Conservation (phyloP, 2,797 vertebrate species). For the Potorous gilbertii region DNA sequence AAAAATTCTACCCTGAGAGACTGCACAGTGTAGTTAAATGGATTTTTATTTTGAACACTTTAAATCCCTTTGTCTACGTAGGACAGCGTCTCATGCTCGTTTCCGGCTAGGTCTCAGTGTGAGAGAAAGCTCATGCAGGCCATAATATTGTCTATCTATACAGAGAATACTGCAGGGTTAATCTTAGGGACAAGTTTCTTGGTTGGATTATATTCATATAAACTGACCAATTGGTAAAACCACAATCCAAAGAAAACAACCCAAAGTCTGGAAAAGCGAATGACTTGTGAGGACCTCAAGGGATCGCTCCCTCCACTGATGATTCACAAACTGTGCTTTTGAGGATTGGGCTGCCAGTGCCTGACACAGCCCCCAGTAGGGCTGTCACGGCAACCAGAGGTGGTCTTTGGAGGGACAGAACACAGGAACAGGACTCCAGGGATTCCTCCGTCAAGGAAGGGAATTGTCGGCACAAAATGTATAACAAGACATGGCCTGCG, state of each 20-base stretch:
- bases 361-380: accelerated
- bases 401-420: neutral
- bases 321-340: constrained; percentile 25
- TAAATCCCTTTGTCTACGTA: constrained; percentile 45
- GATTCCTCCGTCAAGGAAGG: neutral
- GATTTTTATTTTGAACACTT: constrained; percentile 68
- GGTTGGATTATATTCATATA: constrained; percentile 56
- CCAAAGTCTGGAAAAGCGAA: constrained; percentile 32
- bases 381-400: neutral
- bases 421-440: neutral
- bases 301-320: neutral
- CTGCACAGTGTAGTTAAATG: neutral
- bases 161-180: constrained; percentile 24
- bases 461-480: neutral
- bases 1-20: neutral
- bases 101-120: constrained; percentile 9
- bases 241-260: constrained; percentile 34
- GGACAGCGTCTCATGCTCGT: constrained; percentile 65
- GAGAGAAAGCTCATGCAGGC: constrained; percentile 67
- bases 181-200: constrained; percentile 17
- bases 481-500: neutral
- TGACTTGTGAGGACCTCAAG: neutral
- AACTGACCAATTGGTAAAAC: constrained; percentile 42
- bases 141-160: constrained; percentile 28
- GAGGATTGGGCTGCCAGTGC: neutral